These are phyloP conservation scores for Otis tarda DNA, from an alignment of 2,113 vertebrate genomes.

Conservation along the genomic window DNA sequence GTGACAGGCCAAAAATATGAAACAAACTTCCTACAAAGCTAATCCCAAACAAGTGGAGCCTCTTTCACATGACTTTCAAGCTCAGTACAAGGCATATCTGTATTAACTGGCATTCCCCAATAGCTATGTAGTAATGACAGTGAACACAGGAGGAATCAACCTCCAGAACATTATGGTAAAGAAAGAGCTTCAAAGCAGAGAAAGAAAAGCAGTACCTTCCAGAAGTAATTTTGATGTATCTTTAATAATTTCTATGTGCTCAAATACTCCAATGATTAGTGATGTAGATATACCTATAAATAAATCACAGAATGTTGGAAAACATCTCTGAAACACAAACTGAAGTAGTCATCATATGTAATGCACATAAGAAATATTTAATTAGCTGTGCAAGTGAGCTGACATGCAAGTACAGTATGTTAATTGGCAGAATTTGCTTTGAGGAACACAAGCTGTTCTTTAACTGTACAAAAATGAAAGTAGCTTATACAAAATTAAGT, in stretches of 20 bases:
- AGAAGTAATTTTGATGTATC: conserved; percentile 65
- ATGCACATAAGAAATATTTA: conserved; percentile 56
- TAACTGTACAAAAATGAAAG: conserved; percentile 20
- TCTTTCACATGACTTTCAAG: conserved; percentile 40
- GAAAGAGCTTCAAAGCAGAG: conserved; percentile 50
- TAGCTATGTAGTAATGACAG: conserved; percentile 28
- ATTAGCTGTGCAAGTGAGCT: conserved; percentile 42
- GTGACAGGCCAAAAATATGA: background rate
- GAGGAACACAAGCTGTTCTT: conserved; percentile 23
- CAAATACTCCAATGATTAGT: conserved; percentile 54
- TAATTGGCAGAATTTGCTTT: conserved; percentile 54
- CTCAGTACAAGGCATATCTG: background rate
- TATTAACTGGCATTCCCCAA: conserved; percentile 21
- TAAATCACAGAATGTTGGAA: conserved; percentile 54
- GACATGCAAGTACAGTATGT: conserved; percentile 16
- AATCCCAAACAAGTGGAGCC: conserved; percentile 7
- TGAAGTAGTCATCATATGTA: conserved; percentile 33
- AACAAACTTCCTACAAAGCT: conserved; percentile 43
- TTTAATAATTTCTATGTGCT: conserved; percentile 56
- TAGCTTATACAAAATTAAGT: conserved; percentile 27
- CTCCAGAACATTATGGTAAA: conserved; percentile 19
- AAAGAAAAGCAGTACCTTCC: conserved; percentile 33
- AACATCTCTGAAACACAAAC: conserved; percentile 54
- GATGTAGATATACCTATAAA: conserved; percentile 49
- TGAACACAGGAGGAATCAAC: conserved; percentile 30